phyloP scores from a whole-genome alignment of 2,797 vertebrate genomes.

The Pantherophis vulpinus region DNA sequence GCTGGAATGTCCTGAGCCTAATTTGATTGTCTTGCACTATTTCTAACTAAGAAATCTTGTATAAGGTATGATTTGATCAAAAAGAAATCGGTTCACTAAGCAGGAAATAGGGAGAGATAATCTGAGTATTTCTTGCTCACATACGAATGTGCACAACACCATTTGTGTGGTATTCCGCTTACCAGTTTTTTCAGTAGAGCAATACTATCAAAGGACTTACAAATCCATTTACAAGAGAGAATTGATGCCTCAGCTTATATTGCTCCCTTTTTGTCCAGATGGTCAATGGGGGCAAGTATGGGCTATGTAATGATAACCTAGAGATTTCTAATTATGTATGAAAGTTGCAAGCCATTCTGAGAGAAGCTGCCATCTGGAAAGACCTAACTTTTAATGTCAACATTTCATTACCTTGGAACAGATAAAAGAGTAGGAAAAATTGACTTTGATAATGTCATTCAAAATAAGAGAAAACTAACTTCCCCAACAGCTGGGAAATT shows the following conservation, averaged over 20 bases:
- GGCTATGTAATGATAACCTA: background rate
- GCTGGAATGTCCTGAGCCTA: slow-evolving; percentile 38
- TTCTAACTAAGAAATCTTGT: slow-evolving; percentile 47
- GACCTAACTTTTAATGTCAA: background rate
- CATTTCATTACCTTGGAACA: background rate
- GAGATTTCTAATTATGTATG: background rate
- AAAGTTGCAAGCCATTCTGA: background rate
- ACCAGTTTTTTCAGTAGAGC: background rate
- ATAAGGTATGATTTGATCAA: slow-evolving; percentile 18
- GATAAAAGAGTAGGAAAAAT: background rate
- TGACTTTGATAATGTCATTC: background rate
- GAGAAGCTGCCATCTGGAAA: too few relatives aligned
- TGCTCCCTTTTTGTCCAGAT: background rate
- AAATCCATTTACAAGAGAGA: background rate
- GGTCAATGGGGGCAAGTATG: background rate
- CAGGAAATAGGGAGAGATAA: background rate
- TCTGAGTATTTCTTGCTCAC: background rate
- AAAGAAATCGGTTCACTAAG: background rate
- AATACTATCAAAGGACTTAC: background rate
- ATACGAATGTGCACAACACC: background rate
- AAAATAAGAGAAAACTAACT: background rate
- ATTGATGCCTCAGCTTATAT: background rate
- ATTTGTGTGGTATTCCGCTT: background rate
- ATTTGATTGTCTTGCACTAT: slow-evolving; percentile 53
- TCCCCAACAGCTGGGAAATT: background rate